Conservation (phyloP, 2,888 invertebrate species). For the Thereva nobilitata region DNA sequence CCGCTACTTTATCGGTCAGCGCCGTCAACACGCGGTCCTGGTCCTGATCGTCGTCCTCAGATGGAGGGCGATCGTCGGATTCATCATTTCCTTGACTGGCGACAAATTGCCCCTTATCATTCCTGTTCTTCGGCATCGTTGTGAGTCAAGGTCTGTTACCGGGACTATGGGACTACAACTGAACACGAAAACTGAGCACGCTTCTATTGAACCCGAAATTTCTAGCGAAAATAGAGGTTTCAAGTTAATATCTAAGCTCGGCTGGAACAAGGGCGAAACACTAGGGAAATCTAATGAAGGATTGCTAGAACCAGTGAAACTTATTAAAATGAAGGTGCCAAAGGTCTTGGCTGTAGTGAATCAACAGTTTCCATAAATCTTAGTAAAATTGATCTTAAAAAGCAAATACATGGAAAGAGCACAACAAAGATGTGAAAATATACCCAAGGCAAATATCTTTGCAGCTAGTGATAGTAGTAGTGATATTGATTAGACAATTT, state of each 20-base stretch:
- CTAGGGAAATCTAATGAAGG: constrained; percentile 79
- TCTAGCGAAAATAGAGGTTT: constrained; percentile 87
- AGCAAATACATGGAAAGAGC: constrained; percentile 52
- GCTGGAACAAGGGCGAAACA: constrained; percentile 90
- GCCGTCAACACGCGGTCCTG: no score
- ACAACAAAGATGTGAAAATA: constrained; percentile 52
- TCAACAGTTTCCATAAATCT: constrained; percentile 41
- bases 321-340: constrained; percentile 65
- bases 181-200: no score
- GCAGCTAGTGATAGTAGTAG: constrained; percentile 48
- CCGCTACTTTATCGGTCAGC: no score
- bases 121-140: no score
- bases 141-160: no score
- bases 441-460: constrained; percentile 49
- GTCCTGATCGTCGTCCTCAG: no score
- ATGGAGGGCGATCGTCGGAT: no score
- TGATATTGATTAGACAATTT: neutral
- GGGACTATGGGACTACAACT: no score
- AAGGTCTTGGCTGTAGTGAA: constrained; percentile 64
- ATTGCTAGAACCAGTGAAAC: constrained; percentile 72
- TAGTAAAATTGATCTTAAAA: constrained; percentile 48
- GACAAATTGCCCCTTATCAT: no score
- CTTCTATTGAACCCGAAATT: no score
- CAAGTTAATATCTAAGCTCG: constrained; percentile 91
- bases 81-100: no score